phyloP scores from a whole-genome alignment of 2,113 vertebrate species.

The Crotalus viridis region DNA sequence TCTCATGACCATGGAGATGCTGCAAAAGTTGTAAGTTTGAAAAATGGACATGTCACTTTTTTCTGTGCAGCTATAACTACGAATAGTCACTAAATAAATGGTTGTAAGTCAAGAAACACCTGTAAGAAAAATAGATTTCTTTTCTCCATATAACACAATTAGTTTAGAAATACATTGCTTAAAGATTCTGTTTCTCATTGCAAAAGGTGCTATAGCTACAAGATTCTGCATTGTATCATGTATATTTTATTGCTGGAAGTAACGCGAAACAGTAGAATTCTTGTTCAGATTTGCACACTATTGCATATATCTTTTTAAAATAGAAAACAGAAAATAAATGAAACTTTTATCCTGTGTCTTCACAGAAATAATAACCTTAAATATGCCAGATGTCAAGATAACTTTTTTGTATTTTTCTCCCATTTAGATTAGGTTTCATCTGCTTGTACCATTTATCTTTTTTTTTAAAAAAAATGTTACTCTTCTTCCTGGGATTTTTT shows the following conservation, averaged over 20 bases:
- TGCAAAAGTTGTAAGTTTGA: neutral
- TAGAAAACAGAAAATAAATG: constrained; percentile 51
- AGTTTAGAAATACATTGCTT: neutral
- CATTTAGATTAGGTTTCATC: neutral
- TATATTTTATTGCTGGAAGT: constrained; percentile 30
- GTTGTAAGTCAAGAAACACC: neutral
- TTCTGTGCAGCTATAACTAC: too few species aligned
- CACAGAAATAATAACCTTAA: neutral
- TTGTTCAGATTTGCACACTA: constrained; percentile 62
- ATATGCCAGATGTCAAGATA: neutral
- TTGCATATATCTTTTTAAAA: constrained; percentile 70
- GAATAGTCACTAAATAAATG: neutral
- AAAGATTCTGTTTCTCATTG: neutral
- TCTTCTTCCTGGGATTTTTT: neutral
- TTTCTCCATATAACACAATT: constrained; percentile 46
- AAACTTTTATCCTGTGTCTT: neutral
- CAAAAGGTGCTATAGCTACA: constrained; percentile 31
- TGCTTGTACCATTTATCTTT: neutral
- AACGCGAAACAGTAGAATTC: constrained; percentile 55
- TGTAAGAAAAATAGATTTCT: constrained; percentile 23
- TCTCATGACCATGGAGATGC: neutral
- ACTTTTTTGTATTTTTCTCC: neutral
- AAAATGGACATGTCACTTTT: too few species aligned
- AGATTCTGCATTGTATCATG: constrained; percentile 35
- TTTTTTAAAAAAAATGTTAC: neutral